Base-by-base conservation (phyloP, 2,888 invertebrate genomes). In the Dione vanillae region DNA sequence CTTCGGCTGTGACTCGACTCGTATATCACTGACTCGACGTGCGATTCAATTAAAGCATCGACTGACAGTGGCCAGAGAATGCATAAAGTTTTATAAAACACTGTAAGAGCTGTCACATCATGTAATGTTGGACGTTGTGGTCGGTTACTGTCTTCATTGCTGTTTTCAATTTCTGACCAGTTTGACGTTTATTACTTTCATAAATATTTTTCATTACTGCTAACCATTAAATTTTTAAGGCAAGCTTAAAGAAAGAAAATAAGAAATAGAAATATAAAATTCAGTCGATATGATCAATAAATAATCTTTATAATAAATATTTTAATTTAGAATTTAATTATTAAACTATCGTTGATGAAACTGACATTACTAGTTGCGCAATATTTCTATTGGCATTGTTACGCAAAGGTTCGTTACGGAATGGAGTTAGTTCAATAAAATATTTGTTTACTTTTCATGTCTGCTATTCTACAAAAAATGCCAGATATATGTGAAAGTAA, bases 41-140 rank as follows among this genome's bases (percentile, higher is more conserved):
- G 83, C 81, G 82, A 89, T 91, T 91, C 89, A 91, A 91, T 91
- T 91, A 89, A 86, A 87, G 78, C 79, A 78, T 77, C 79, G 79
- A 82, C 85, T 84, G 88, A 88, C 87, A 84, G 83, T 78, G 80
- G 75, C 81, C 82, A 79, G 79, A 80, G 79, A 80, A 83, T 76
- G 80, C 78, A 80, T 80, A 82, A 79, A 80, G 78, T 75, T 77
- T 78, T 75, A 51, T 66, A 66, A 67, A 74, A 70, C 76, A 77
- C 69, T 67, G 65, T 58, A 70, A 76, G 70, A 45, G 70, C 72
- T 72, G 77, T 73, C 77, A 74, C 74, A 75, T 73, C 76, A 71
- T 59, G 71, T 77, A 73, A 71, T 49, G 70, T 76, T 74, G 73
- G 72, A 74, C 62, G 74, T 72, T 74, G 78, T 65, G 76, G 77